Conservation (phyloP, 2,113 vertebrate species). For the Eudyptes chrysolophus region DNA sequence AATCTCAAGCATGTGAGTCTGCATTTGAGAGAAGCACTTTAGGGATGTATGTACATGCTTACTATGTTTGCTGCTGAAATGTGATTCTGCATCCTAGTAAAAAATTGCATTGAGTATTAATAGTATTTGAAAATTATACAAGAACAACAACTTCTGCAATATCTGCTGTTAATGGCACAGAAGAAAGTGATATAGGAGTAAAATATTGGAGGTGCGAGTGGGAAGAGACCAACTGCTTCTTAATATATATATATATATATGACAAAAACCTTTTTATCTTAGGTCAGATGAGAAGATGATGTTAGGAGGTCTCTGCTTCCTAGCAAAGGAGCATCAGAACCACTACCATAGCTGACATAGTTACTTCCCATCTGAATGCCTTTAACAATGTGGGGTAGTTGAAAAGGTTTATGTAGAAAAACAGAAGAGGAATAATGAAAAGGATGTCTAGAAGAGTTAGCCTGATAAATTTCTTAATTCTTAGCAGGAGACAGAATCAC, state of each 20-base stretch:
- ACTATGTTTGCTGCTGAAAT: background rate
- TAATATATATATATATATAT: background rate
- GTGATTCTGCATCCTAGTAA: background rate
- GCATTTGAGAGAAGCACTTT: background rate
- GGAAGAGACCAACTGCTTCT: background rate
- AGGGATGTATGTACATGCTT: background rate
- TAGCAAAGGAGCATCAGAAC: background rate
- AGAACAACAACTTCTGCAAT: background rate
- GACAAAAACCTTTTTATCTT: background rate
- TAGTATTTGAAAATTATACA: background rate
- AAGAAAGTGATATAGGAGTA: background rate
- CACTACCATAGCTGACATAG: background rate
- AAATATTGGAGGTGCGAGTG: background rate
- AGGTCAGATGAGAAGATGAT: background rate
- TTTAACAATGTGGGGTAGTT: background rate
- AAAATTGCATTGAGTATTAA: background rate
- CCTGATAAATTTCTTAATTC: background rate
- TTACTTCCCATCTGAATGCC: background rate
- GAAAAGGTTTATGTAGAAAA: background rate
- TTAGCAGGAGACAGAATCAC: background rate
- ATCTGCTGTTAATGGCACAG: background rate
- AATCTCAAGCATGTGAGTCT: background rate
- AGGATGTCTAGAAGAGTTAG: background rate
- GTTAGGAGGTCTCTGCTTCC: background rate
- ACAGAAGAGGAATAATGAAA: background rate